Evolutionary conservation across 2,797 vertebrate species (phyloP).

Genomic region (Chrosomus eos): DNA sequence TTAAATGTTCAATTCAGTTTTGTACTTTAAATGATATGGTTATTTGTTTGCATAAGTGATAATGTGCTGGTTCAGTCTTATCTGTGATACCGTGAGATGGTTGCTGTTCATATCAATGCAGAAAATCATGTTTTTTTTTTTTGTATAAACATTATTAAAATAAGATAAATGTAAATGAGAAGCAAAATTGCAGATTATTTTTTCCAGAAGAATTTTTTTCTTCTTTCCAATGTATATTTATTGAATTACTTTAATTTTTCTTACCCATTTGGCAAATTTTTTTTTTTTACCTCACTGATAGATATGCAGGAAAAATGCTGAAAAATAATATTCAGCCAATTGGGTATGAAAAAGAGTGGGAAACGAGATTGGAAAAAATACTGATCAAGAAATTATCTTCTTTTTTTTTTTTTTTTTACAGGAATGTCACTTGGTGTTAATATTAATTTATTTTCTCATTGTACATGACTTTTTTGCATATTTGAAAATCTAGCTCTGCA

Average conservation of each 20-base stretch:
- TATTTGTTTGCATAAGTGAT: not conserved
- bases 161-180: not conserved
- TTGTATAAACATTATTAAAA: not conserved
- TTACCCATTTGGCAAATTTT: not conserved
- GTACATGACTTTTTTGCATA: not conserved
- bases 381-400: not conserved
- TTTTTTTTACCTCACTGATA: not conserved
- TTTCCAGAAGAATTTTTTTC: not conserved
- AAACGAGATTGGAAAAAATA: not conserved
- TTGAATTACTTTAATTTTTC: too few species aligned
- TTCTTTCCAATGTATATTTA: not conserved
- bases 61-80: not conserved
- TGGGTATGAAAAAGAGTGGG: not conserved
- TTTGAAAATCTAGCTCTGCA: not conserved
- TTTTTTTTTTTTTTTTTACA: not conserved
- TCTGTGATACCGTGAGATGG: not conserved
- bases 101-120: not conserved
- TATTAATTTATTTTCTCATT: not conserved
- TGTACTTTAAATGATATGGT: not conserved
- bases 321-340: not conserved
- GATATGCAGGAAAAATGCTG: not conserved
- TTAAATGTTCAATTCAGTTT: too few species aligned
- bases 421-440: not conserved
- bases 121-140: not conserved
- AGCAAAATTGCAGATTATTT: too few species aligned